Evolutionary conservation across 2,797 vertebrate species (phyloP), one percentile per base, ranked within the genome.

Genomic region (Coendou prehensilis): DNA sequence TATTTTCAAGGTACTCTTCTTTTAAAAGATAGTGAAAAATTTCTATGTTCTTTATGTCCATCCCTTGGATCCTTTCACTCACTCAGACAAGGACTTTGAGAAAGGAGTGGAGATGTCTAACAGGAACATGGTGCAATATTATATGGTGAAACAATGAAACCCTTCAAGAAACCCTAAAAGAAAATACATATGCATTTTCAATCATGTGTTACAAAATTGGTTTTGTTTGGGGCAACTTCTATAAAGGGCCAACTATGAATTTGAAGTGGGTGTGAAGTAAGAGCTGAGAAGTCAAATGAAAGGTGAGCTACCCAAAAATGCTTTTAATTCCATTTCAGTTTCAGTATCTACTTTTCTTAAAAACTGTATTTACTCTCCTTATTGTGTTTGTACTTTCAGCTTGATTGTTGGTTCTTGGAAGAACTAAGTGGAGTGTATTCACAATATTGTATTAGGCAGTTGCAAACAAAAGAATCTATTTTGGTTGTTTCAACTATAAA

Each of bases 1-100:
- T 94, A 52, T 56, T 97, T 96, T 89, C 41, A 91, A 94, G n/a
- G 11, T 30, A 92, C n/a, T 78, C 26, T 93, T 28, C 14, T 95
- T 91, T 67, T 67, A 75, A 95, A 91, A 90, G 79, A 54, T 54
- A 30, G 18, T 87, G 80, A 79, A 79, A 89, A 57, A 57, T 50
- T 67, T 4, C 41, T 92, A 2, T 85, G 23, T 45, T 95, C 20
- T 69, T 80, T 4, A 54, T 28, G 71, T 64, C 47, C 13, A 84
- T 41, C 1, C 5, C 22, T 88, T 82, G 20, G 54, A 17, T 37
- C 4, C 26, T 83, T 87, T 76, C 15, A 9, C 3, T 95, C 26
- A 87, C 9, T 14, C 47, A 81, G 11, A 67, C 63, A 86, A 86
- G 15, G 50, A 54, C n/a, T 64, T 90, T 61, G 64, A 54, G 33